Evolutionary conservation across 2,113 vertebrate species (phyloP).

Genomic region (Atractosteus spatula): DNA sequence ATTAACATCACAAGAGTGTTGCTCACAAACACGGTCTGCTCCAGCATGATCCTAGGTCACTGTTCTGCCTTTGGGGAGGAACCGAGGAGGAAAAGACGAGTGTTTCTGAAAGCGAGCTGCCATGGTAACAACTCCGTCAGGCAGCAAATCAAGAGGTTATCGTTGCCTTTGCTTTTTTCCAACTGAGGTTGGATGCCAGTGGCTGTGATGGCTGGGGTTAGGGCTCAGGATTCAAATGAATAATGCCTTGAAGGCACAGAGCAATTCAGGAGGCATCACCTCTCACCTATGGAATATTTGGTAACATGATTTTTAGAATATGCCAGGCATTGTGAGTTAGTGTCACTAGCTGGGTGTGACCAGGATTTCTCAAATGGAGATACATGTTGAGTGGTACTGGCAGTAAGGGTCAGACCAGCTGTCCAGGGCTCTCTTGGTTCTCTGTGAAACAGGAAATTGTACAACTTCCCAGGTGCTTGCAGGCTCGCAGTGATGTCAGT

Average conservation of each 20-base stretch:
- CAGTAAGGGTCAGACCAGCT: too few relatives aligned
- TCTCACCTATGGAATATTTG: background rate
- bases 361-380: too few relatives aligned
- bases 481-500: too few relatives aligned
- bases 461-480: too few relatives aligned
- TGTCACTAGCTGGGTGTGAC: too few relatives aligned
- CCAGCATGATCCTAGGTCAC: background rate
- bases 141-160: background rate
- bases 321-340: too few relatives aligned
- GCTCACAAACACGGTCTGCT: background rate
- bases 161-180: background rate
- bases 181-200: background rate
- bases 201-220: background rate
- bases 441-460: too few relatives aligned
- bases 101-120: background rate
- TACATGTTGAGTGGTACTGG: too few relatives aligned
- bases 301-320: too few relatives aligned
- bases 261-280: slow-evolving; percentile 12
- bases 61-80: background rate
- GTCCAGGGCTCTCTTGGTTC: too few relatives aligned
- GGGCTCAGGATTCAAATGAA: slow-evolving; percentile 4
- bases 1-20: too few relatives aligned
- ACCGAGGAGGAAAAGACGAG: background rate
- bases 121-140: background rate
- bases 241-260: slow-evolving; percentile 7